These are phyloP conservation scores for Rhynchomys soricoides DNA, from an alignment of 2,113 vertebrate genomes.

Conservation along the genomic window DNA sequence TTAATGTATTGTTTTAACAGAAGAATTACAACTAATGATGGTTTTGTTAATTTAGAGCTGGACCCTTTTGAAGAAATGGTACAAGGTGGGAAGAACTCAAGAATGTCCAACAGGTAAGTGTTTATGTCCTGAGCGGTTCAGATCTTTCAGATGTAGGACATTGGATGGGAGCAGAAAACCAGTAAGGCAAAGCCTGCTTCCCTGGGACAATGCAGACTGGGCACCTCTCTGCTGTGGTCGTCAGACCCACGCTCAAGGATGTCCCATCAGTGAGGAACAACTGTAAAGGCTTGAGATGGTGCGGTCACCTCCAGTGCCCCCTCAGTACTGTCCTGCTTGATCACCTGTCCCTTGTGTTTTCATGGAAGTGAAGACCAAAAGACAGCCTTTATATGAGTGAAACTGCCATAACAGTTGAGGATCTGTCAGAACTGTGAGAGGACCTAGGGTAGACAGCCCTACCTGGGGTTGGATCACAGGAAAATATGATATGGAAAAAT, in stretches of 20 bases:
- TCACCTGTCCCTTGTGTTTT: neutral
- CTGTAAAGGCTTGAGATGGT: neutral
- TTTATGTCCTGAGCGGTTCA: neutral
- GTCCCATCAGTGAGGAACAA: neutral
- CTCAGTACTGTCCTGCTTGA: neutral
- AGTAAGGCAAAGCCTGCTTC: neutral
- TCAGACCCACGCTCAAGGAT: neutral
- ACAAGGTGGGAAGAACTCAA: neutral
- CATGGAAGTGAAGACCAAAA: neutral
- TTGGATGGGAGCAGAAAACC: neutral
- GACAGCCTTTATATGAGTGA: neutral
- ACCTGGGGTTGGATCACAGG: neutral
- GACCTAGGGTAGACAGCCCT: neutral
- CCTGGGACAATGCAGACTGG: neutral
- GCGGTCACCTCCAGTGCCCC: neutral
- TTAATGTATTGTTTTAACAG: constrained; percentile 54
- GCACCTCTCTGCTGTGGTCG: neutral
- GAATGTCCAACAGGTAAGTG: constrained; percentile 38
- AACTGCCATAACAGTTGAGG: neutral
- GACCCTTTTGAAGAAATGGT: constrained; percentile 46
- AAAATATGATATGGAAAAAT: neutral
- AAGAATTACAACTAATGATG: constrained; percentile 50
- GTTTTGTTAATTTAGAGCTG: constrained; percentile 47
- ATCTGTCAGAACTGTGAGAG: neutral
- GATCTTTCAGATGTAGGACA: neutral